A percentile compares a stretch with the other conserved stretches of the same genome.
These are phyloP conservation scores for Montipora sp. DNA, from an alignment of 64 coral and sea anemone species.

Conservation along the genomic window DNA sequence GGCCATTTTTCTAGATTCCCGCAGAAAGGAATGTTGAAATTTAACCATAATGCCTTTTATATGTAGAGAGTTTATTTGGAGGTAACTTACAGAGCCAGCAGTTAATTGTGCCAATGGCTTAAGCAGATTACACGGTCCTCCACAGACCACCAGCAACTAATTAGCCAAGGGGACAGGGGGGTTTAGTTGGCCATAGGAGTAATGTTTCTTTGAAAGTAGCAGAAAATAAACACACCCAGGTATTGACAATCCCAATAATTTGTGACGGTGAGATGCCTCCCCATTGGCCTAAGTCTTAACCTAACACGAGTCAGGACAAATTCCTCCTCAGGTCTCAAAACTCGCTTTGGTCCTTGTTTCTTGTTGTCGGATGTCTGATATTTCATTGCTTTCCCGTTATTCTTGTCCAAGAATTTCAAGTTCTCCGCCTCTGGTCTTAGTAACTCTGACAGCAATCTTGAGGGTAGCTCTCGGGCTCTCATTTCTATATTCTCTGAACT, in stretches of 20 bases:
- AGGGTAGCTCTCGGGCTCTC: conserved; percentile 32
- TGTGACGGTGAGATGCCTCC: conserved; percentile 56
- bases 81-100: too few relatives aligned
- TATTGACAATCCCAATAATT: conserved; percentile 52
- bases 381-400: conserved; percentile 73
- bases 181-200: conserved; percentile 37
- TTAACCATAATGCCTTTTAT: too few relatives aligned
- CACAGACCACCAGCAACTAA: too few relatives aligned
- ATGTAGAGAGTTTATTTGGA: too few relatives aligned
- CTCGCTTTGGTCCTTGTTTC: conserved; percentile 62
- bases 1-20: too few relatives aligned
- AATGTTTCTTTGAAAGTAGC: conserved; percentile 34
- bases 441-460: conserved; percentile 37
- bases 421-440: conserved; percentile 43
- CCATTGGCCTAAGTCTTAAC: conserved; percentile 61
- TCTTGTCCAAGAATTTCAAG: conserved; percentile 70
- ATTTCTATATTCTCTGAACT: neutral
- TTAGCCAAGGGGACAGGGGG: too few relatives aligned
- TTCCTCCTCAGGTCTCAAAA: conserved; percentile 27
- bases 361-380: neutral
- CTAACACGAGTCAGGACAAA: conserved; percentile 53
- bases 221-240: conserved; percentile 66
- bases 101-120: too few relatives aligned
- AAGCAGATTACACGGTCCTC: too few relatives aligned
- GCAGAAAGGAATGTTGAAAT: too few relatives aligned